Percentiles rank a stretch among this genome's conserved stretches.
Evolutionary conservation across 2,797 vertebrate genomes (phyloP).

Genomic region (Sebastes taczanowskii): DNA sequence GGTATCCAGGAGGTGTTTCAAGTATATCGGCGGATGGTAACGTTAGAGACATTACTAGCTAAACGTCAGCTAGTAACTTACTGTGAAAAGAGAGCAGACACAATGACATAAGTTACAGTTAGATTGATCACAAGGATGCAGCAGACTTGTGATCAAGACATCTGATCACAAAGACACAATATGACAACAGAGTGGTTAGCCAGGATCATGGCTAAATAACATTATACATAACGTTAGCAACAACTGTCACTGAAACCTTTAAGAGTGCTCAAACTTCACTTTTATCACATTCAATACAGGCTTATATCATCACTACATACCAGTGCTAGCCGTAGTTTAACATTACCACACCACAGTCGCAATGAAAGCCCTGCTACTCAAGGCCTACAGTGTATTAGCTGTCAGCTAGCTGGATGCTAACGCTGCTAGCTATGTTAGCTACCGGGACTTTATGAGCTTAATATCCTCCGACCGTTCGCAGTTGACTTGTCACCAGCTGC

Average conservation of each 20-base stretch:
- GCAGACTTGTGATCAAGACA: not conserved
- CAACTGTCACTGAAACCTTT: not conserved
- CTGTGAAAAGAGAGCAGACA: slow-evolving; percentile 15
- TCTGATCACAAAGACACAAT: not conserved
- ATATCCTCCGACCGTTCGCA: slow-evolving; percentile 64
- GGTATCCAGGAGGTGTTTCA: slow-evolving; percentile 92
- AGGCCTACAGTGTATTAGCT: slow-evolving; percentile 47
- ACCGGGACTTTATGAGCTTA: slow-evolving; percentile 62
- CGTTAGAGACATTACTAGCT: slow-evolving; percentile 87
- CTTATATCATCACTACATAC: not conserved
- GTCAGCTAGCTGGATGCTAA: slow-evolving; percentile 22
- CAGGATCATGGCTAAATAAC: too few relatives aligned
- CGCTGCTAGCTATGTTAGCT: slow-evolving; percentile 56
- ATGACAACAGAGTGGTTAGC: not conserved
- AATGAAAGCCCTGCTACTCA: not conserved
- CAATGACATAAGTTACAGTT: not conserved
- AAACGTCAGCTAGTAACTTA: slow-evolving; percentile 66
- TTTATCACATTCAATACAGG: not conserved
- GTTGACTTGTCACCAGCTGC: slow-evolving; percentile 68
- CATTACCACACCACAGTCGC: not conserved
- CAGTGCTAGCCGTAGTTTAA: not conserved
- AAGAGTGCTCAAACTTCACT: not conserved
- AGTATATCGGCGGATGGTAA: slow-evolving; percentile 90
- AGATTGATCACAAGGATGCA: not conserved
- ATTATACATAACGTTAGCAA: not conserved